Conservation (phyloP, 2,888 invertebrate species). For the Pristionchus exspectatus region DNA sequence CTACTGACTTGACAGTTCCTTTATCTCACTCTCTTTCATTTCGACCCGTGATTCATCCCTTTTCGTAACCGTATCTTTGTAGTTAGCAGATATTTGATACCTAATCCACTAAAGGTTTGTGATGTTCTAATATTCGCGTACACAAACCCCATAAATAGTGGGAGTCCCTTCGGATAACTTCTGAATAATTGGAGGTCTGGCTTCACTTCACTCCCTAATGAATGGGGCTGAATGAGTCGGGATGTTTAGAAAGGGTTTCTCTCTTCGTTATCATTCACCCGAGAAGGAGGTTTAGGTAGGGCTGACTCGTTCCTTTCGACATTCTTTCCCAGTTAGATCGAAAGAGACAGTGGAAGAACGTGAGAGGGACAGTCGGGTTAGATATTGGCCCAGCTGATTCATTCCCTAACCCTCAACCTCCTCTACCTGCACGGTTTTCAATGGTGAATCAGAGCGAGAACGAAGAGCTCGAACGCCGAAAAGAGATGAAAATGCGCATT, state of each 20-base stretch:
- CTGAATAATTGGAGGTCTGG: background rate
- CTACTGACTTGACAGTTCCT: background rate
- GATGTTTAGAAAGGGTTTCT: conserved; percentile 24
- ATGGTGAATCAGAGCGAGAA: background rate
- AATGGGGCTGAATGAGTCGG: background rate
- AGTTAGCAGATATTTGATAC: background rate
- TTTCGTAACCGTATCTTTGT: background rate
- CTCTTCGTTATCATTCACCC: background rate
- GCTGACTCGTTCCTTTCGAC: background rate
- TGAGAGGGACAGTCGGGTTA: background rate
- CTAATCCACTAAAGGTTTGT: too few species aligned
- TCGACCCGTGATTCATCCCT: background rate
- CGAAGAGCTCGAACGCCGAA: background rate
- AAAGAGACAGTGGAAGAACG: background rate
- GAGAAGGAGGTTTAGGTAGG: background rate
- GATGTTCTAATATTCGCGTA: too few species aligned
- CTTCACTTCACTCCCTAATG: background rate
- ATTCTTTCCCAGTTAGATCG: background rate
- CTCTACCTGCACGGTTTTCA: background rate
- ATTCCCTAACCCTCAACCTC: background rate
- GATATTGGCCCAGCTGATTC: background rate
- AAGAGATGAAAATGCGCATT: background rate
- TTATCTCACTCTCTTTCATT: background rate
- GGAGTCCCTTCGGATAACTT: background rate
- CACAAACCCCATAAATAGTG: background rate